A percentile compares a stretch with the other conserved stretches of the same genome.
phyloP scores from a whole-genome alignment of 23 tunicate species.

The Corella eumyota region DNA sequence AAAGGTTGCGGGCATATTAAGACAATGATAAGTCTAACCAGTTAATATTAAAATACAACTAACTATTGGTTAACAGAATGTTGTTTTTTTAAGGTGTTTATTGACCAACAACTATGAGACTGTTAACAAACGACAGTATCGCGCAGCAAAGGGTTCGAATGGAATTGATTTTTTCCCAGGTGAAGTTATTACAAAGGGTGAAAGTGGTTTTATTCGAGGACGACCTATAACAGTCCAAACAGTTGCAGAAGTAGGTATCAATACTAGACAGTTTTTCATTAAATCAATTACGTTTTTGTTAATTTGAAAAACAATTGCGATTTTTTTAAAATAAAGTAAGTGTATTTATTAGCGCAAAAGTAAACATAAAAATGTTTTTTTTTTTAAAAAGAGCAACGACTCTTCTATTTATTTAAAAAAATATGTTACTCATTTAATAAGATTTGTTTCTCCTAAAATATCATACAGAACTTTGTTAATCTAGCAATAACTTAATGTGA shows the following conservation, averaged over 20 bases:
- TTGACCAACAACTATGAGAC: slow-evolving; percentile 82
- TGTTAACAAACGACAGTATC: slow-evolving; percentile 62
- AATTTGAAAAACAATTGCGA: too few relatives aligned
- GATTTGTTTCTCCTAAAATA: too few relatives aligned
- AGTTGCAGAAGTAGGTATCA: slow-evolving; percentile 43
- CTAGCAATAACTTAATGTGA: too few relatives aligned
- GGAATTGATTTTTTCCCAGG: slow-evolving; percentile 51
- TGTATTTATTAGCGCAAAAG: neutral
- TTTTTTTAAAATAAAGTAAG: neutral
- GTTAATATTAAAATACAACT: too few relatives aligned
- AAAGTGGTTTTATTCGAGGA: slow-evolving; percentile 75
- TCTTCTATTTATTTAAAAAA: too few relatives aligned
- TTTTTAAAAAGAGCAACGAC: too few relatives aligned
- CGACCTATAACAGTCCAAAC: slow-evolving; percentile 68
- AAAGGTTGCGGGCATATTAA: too few relatives aligned
- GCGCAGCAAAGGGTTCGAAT: slow-evolving; percentile 47
- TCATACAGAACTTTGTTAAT: too few relatives aligned
- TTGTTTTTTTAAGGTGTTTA: slow-evolving; percentile 29
- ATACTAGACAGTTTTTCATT: neutral
- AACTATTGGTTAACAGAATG: too few relatives aligned
- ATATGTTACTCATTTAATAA: too few relatives aligned
- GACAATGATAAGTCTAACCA: too few relatives aligned
- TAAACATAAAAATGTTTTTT: neutral
- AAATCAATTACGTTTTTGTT: too few relatives aligned
- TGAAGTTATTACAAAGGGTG: slow-evolving; percentile 29